Conservation (phyloP, 1,140 invertebrate species). For the Leucophenga varia region DNA sequence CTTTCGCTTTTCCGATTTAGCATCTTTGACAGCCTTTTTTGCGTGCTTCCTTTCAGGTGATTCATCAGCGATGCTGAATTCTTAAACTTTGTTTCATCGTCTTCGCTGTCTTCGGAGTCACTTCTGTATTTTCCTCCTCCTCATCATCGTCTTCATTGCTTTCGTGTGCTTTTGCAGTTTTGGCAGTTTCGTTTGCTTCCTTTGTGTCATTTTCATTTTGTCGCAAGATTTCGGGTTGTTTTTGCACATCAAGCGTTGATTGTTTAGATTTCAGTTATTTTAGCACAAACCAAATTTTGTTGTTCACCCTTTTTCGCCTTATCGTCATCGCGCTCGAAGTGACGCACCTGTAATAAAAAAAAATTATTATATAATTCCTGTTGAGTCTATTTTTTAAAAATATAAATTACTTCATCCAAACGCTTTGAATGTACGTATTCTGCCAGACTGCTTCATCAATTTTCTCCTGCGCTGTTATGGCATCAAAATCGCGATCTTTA, state of each 20-base stretch:
- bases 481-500: conserved; percentile 62
- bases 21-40: conserved; percentile 85
- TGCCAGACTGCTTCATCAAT: conserved; percentile 91
- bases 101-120: conserved; percentile 56
- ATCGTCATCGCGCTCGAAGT: conserved; percentile 87
- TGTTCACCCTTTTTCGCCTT: conserved; percentile 74
- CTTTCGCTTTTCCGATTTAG: conserved; percentile 89
- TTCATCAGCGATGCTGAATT: conserved; percentile 78
- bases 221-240: conserved; percentile 60
- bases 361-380: too few relatives aligned
- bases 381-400: too few relatives aligned
- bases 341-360: conserved; percentile 79
- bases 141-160: too few relatives aligned
- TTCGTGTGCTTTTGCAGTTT: conserved; percentile 56
- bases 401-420: conserved; percentile 86
- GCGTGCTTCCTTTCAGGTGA: conserved; percentile 77
- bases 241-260: conserved; percentile 72
- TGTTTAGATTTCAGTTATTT: conserved; percentile 81
- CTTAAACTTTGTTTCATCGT: conserved; percentile 64
- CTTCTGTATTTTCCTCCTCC: too few relatives aligned
- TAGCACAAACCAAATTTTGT: conserved; percentile 79
- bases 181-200: too few relatives aligned
- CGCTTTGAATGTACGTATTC: conserved; percentile 89
- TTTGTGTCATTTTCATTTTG: too few relatives aligned
- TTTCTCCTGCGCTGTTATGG: conserved; percentile 69